These are phyloP conservation scores for Ictalurus furcatus DNA, from an alignment of 2,113 vertebrate species.

Conservation along the genomic window DNA sequence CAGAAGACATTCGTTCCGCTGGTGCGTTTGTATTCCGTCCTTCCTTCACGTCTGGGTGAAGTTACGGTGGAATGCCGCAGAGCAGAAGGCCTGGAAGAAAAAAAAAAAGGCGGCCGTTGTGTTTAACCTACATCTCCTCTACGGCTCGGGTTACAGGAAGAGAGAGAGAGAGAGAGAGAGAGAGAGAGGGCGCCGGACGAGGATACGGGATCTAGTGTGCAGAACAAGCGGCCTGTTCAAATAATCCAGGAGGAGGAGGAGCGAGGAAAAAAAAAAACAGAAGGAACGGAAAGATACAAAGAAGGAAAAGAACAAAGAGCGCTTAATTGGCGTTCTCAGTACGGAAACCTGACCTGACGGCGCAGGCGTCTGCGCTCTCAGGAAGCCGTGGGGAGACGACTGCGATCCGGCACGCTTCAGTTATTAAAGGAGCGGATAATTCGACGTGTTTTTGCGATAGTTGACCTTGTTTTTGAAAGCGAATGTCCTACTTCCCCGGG, in stretches of 20 bases:
- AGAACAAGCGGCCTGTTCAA: slow-evolving; percentile 48
- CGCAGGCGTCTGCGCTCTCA: slow-evolving; percentile 40
- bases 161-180: neutral
- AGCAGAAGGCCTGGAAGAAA: slow-evolving; percentile 12
- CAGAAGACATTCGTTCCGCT: neutral
- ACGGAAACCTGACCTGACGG: slow-evolving; percentile 40
- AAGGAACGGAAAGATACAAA: neutral
- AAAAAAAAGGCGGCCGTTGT: slow-evolving; percentile 47
- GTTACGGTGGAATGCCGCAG: slow-evolving; percentile 25
- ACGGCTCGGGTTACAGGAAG: slow-evolving; percentile 54
- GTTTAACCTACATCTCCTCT: slow-evolving; percentile 47
- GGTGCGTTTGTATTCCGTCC: neutral
- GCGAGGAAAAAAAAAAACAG: neutral
- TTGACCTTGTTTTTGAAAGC: slow-evolving; percentile 6
- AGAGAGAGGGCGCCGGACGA: slow-evolving; percentile 13
- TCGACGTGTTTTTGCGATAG: neutral
- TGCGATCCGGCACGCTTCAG: neutral
- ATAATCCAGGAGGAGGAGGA: slow-evolving; percentile 5
- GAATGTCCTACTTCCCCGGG: neutral
- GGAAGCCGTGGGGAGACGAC: neutral
- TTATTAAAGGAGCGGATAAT: neutral
- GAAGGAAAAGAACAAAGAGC: slow-evolving; percentile 30
- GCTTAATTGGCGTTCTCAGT: slow-evolving; percentile 40
- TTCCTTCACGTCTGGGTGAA: neutral
- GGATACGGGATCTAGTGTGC: slow-evolving; percentile 36